phyloP scores from a whole-genome alignment of 2,113 vertebrate species.

The Aegotheles bennettii region DNA sequence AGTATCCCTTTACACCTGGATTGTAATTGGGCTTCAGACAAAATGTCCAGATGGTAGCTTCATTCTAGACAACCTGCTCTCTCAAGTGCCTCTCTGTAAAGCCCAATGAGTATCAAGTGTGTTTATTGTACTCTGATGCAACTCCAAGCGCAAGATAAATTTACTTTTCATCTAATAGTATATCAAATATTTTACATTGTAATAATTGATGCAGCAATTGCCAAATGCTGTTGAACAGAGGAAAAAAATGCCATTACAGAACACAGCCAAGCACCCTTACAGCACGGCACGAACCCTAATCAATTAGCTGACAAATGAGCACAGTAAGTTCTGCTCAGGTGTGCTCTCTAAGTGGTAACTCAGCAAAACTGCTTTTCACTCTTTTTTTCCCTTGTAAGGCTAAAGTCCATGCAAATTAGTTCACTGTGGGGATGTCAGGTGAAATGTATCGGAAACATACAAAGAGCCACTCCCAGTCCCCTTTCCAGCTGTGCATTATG shows the following conservation, averaged over 20 bases:
- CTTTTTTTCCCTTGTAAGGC: neutral
- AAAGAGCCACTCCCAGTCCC: neutral
- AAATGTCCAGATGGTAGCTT: slow-evolving; percentile 49
- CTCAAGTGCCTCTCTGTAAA: neutral
- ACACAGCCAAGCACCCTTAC: neutral
- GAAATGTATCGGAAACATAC: neutral
- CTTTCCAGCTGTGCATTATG: neutral
- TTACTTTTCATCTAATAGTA: slow-evolving; percentile 39
- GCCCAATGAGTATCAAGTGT: slow-evolving; percentile 12
- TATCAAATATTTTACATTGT: slow-evolving; percentile 19
- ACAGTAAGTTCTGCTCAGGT: slow-evolving; percentile 30
- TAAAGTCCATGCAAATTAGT: neutral
- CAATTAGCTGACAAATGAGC: slow-evolving; percentile 42
- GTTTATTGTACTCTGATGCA: slow-evolving; percentile 36
- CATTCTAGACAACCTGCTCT: slow-evolving; percentile 31
- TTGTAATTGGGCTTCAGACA: slow-evolving; percentile 29
- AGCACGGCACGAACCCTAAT: neutral
- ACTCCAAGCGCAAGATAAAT: neutral
- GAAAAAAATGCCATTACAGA: slow-evolving; percentile 42
- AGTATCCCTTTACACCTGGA: neutral
- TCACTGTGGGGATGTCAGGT: neutral
- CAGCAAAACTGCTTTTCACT: neutral
- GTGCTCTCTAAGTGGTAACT: neutral
- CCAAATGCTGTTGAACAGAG: slow-evolving; percentile 3
- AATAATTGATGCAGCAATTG: neutral